phyloP scores from a whole-genome alignment of 2,113 vertebrate genomes.

The Ictalurus punctatus region DNA sequence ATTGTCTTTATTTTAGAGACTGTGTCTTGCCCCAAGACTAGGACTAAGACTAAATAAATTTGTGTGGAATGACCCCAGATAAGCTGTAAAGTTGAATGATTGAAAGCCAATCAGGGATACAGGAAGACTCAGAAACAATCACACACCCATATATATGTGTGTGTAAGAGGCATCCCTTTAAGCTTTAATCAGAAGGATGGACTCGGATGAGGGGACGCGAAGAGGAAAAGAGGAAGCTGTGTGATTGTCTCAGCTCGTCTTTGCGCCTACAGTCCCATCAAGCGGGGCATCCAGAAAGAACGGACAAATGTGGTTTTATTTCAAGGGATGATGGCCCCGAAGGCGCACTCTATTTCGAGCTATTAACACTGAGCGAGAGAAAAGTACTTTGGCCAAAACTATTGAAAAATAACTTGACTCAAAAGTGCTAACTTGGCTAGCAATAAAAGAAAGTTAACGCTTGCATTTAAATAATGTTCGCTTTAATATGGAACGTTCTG shows the following conservation, averaged over 20 bases:
- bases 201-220: background rate
- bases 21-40: background rate
- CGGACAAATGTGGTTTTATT: conserved; percentile 34
- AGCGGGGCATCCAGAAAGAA: conserved; percentile 29
- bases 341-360: conserved; percentile 36
- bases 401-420: background rate
- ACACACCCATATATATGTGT: background rate
- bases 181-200: background rate
- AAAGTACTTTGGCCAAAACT: background rate
- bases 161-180: background rate
- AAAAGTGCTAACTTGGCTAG: conserved; percentile 7
- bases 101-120: background rate
- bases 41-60: background rate
- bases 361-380: conserved; percentile 27
- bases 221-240: background rate
- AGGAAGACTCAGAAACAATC: background rate
- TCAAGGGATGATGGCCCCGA: conserved; percentile 34
- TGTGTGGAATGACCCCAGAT: background rate
- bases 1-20: background rate
- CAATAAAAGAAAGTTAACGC: background rate
- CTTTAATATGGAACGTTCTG: background rate
- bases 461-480: background rate
- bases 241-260: background rate
- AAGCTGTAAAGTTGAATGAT: background rate
- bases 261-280: conserved; percentile 13